These are phyloP conservation scores for Caenorhabditis tropicalis DNA, from an alignment of 1,140 invertebrate genomes.

Conservation along the genomic window DNA sequence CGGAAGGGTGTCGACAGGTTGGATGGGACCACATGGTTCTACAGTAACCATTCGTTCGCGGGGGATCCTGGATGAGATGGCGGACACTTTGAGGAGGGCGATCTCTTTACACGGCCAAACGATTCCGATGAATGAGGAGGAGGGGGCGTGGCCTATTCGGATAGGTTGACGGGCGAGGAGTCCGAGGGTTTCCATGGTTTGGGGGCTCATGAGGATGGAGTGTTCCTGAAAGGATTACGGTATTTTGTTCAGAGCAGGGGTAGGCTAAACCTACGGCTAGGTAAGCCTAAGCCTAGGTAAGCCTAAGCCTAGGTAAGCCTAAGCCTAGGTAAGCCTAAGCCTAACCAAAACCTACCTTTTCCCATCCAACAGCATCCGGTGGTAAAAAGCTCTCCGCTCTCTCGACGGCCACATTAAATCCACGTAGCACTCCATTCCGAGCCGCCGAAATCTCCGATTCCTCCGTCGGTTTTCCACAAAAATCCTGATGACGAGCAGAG, in stretches of 20 bases:
- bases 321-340: too few relatives aligned
- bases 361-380: slow-evolving; percentile 56
- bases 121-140: slow-evolving; percentile 1
- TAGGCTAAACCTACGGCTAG: too few relatives aligned
- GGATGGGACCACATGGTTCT: background rate
- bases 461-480: slow-evolving; percentile 4
- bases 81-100: slow-evolving; percentile 24
- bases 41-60: slow-evolving; percentile 4
- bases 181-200: slow-evolving; percentile 52
- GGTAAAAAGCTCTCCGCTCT: slow-evolving; percentile 10
- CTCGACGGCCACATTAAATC: slow-evolving; percentile 27
- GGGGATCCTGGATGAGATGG: background rate
- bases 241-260: too few relatives aligned
- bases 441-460: slow-evolving; percentile 9
- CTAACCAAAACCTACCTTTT: background rate
- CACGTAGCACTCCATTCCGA: slow-evolving; percentile 15
- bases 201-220: slow-evolving; percentile 49
- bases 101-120: slow-evolving; percentile 58
- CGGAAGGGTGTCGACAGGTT: background rate
- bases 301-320: too few relatives aligned
- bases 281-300: too few relatives aligned
- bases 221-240: background rate
- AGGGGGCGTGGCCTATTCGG: too few relatives aligned
- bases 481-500: slow-evolving; percentile 11
- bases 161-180: slow-evolving; percentile 47